A percentile compares a stretch with the other conserved stretches of the same genome.
Conservation (phyloP, 2,113 vertebrate genomes). For the Lepus europaeus region DNA sequence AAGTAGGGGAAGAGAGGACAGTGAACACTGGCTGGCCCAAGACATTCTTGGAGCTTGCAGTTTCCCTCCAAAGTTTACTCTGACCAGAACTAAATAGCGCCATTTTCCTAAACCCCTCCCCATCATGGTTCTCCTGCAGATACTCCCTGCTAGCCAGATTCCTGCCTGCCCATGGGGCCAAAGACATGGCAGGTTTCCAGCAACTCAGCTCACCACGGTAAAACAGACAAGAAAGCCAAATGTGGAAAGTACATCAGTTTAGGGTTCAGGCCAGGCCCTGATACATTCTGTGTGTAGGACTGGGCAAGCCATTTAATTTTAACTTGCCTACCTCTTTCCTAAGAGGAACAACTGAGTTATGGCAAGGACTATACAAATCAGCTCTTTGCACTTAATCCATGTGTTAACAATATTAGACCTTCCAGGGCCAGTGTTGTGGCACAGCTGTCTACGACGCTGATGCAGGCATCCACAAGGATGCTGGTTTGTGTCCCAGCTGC, state of each 20-base stretch:
- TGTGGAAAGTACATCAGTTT: not conserved
- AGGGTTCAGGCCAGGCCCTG: not conserved
- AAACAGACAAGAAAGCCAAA: not conserved
- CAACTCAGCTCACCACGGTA: not conserved
- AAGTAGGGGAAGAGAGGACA: constrained; percentile 33
- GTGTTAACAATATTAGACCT: not conserved
- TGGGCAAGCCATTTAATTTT: not conserved
- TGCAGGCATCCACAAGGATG: too few relatives aligned
- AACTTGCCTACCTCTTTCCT: not conserved
- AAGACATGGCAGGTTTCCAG: not conserved
- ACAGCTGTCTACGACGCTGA: too few relatives aligned
- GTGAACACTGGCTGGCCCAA: not conserved
- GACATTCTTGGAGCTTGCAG: not conserved
- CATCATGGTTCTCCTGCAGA: not conserved
- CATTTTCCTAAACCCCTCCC: not conserved
- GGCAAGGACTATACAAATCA: not conserved
- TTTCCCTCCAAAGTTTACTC: not conserved
- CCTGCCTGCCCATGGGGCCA: not conserved
- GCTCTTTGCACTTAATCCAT: constrained; percentile 22
- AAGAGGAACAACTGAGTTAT: not conserved
- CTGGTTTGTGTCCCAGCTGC: too few relatives aligned
- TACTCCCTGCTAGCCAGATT: not conserved
- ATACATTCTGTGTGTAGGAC: not conserved
- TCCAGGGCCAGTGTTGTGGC: too few relatives aligned
- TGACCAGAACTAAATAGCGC: not conserved